A percentile compares a stretch with the other conserved stretches of the same genome.
These are phyloP conservation scores for Hylyphantes graminicola DNA, from an alignment of 1,140 invertebrate species.

Conservation along the genomic window DNA sequence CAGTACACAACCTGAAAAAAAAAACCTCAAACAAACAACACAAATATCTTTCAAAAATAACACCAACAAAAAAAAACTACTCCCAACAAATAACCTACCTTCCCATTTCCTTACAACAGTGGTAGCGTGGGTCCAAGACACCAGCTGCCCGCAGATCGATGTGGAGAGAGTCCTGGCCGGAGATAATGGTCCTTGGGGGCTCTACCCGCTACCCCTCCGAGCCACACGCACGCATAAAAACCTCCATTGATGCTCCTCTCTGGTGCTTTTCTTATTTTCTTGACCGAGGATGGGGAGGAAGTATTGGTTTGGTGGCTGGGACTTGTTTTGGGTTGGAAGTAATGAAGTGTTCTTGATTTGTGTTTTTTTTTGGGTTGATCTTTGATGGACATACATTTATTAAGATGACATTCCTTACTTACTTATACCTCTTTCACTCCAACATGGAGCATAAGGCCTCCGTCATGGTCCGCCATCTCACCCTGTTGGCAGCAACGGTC, in stretches of 20 bases:
- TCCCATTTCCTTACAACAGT: neutral
- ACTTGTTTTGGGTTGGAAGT: no score
- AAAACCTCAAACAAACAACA: no score
- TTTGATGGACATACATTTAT: neutral
- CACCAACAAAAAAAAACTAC: no score
- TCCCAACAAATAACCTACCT: neutral
- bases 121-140: constrained; percentile 33
- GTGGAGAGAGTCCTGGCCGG: constrained; percentile 21
- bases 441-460: no score
- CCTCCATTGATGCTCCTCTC: neutral
- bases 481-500: no score
- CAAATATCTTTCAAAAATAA: no score
- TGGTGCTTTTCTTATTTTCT: constrained; percentile 1
- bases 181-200: constrained; percentile 53
- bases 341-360: neutral
- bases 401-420: neutral
- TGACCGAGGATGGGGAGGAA: neutral
- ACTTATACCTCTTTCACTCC: no score
- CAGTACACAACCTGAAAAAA: no score
- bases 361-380: neutral
- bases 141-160: constrained; percentile 44
- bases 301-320: no score
- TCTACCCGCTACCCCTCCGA: neutral
- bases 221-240: constrained; percentile 27
- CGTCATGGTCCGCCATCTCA: no score